These are phyloP conservation scores for Nycticorax nycticorax DNA, from an alignment of 2,113 vertebrate species.

Conservation along the genomic window DNA sequence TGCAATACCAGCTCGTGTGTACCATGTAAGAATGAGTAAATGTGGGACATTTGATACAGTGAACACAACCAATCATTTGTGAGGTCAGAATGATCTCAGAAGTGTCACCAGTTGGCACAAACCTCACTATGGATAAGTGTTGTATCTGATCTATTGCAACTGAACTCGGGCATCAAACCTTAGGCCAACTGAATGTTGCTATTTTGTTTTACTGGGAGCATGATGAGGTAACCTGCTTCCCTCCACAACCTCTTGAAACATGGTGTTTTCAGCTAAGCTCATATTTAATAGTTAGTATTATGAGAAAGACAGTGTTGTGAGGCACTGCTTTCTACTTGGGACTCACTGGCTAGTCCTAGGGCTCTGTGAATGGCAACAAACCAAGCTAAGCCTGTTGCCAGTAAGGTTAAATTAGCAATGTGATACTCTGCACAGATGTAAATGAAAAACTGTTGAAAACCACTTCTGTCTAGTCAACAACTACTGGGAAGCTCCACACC, in stretches of 20 bases:
- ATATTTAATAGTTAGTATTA: not conserved
- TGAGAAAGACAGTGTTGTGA: not conserved
- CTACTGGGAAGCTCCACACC: not conserved
- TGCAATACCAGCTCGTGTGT: not conserved
- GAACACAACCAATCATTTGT: not conserved
- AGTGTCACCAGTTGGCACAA: not conserved
- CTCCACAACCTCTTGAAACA: not conserved
- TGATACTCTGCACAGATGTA: not conserved
- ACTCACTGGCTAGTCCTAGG: not conserved
- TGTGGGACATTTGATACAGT: not conserved
- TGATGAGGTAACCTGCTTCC: not conserved
- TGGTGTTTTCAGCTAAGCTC: not conserved
- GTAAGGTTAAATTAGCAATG: not conserved
- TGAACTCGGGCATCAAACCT: not conserved
- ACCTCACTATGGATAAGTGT: not conserved
- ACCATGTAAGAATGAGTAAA: not conserved
- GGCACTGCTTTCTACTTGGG: not conserved
- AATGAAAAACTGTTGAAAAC: not conserved
- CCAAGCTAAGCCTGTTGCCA: not conserved
- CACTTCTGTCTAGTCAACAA: not conserved
- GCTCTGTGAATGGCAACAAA: not conserved
- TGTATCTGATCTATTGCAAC: not conserved
- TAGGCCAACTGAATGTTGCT: not conserved
- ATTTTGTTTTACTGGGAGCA: not conserved
- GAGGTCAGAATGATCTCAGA: not conserved